phyloP scores from a whole-genome alignment of 1,140 invertebrate genomes.

The Cryptotermes secundus region DNA sequence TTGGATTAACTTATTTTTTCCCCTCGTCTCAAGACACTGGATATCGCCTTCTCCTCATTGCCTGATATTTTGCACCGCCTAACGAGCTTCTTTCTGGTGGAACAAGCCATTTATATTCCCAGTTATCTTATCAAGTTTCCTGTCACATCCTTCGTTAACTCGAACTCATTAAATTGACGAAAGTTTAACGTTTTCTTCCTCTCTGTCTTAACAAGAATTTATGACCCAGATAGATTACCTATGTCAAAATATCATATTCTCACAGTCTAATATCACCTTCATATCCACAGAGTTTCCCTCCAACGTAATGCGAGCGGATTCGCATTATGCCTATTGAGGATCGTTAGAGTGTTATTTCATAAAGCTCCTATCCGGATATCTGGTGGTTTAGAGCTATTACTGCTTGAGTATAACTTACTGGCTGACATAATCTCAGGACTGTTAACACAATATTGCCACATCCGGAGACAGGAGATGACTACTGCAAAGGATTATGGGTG shows the following conservation, averaged over 20 bases:
- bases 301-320: not conserved
- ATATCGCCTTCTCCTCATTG: not conserved
- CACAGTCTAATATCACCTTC: not conserved
- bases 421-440: too few species aligned
- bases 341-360: too few species aligned
- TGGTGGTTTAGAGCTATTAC: too few species aligned
- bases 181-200: slow-evolving; percentile 19
- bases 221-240: slow-evolving; percentile 25
- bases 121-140: slow-evolving; percentile 28
- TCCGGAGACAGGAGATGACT: too few species aligned
- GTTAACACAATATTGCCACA: too few species aligned
- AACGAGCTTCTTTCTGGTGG: not conserved
- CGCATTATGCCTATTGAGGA: not conserved
- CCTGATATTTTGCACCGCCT: not conserved
- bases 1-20: not conserved
- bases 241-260: slow-evolving; percentile 26
- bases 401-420: too few species aligned
- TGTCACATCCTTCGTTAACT: slow-evolving; percentile 28
- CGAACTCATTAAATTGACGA: slow-evolving; percentile 23
- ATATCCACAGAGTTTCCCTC: not conserved
- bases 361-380: too few species aligned
- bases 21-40: slow-evolving; percentile 1
- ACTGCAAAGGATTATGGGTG: too few species aligned
- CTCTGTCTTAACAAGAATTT: slow-evolving; percentile 28
- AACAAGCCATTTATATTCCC: slow-evolving; percentile 19